phyloP scores from a whole-genome alignment of 2,888 invertebrate species.

The Erpobdella octoculata region DNA sequence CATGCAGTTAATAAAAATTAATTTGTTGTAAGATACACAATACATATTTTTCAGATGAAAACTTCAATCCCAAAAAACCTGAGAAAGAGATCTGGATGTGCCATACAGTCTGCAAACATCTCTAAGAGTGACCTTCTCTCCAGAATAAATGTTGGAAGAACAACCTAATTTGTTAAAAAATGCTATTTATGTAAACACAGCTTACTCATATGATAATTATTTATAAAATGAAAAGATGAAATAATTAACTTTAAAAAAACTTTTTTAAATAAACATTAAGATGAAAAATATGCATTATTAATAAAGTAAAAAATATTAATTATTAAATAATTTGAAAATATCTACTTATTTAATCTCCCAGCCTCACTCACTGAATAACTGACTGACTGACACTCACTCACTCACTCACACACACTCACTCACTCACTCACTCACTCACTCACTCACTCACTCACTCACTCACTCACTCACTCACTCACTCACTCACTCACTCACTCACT shows the following conservation, averaged over 20 bases:
- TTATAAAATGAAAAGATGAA: neutral
- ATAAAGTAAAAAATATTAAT: neutral
- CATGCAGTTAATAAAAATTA: neutral
- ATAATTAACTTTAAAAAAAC: neutral
- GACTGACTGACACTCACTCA: neutral
- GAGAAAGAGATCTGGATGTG: conserved; percentile 53
- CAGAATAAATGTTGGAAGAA: conserved; percentile 55
- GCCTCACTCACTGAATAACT: too few relatives aligned
- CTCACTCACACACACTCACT: neutral
- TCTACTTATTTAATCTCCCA: neutral
- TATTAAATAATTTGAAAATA: neutral
- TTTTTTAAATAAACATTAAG: neutral
- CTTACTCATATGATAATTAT: neutral
- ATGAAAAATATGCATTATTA: neutral
- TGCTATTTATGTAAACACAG: neutral
- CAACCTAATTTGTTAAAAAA: conserved; percentile 42
- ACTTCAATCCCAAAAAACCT: conserved; percentile 42
- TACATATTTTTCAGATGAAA: neutral
- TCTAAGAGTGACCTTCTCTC: conserved; percentile 55
- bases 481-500: too few relatives aligned
- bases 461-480: too few relatives aligned
- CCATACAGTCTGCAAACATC: conserved; percentile 56
- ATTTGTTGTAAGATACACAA: neutral
- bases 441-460: too few relatives aligned
- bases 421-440: too few relatives aligned